These are phyloP conservation scores for Oryzias melastigma DNA, from an alignment of 2,113 vertebrate genomes.

Conservation along the genomic window DNA sequence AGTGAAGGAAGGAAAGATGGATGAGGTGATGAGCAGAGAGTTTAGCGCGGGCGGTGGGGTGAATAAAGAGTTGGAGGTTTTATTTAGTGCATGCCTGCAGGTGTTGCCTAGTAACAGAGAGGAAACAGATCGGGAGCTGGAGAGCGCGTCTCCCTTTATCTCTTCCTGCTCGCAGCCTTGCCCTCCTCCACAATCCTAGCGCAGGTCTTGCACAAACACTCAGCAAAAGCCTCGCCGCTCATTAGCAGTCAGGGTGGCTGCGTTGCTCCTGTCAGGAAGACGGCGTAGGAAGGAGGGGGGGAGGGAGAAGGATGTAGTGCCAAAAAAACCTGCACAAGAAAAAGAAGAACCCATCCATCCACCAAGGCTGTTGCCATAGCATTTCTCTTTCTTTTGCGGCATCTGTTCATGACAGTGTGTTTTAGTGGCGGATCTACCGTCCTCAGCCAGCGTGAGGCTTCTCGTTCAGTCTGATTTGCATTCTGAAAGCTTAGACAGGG, in stretches of 20 bases:
- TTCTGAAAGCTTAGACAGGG: conserved; percentile 14
- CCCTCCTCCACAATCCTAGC: conserved; percentile 34
- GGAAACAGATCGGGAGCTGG: conserved; percentile 69
- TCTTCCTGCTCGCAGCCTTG: conserved; percentile 41
- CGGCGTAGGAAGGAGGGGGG: conserved; percentile 43
- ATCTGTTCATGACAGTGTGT: conserved; percentile 7
- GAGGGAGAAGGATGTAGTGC: conserved; percentile 18
- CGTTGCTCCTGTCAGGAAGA: conserved; percentile 55
- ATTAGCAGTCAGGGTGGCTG: conserved; percentile 68
- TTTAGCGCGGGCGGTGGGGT: conserved; percentile 12
- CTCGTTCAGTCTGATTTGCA: conserved; percentile 24
- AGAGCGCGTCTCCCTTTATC: conserved; percentile 58
- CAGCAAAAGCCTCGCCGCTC: conserved; percentile 42
- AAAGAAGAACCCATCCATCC: conserved; percentile 5
- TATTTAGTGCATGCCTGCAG: conserved; percentile 84
- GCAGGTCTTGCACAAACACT: conserved; percentile 19
- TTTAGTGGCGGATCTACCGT: neutral
- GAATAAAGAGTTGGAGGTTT: conserved; percentile 67
- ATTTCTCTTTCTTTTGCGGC: conserved; percentile 29
- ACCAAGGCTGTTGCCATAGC: conserved; percentile 56
- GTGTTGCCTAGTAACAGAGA: conserved; percentile 84
- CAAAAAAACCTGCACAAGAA: conserved; percentile 4
- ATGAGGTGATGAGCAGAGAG: conserved; percentile 48
- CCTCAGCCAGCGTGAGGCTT: neutral
- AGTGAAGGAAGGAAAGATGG: conserved; percentile 41